Base-by-base conservation (phyloP, 2,113 vertebrate species). In the Ondatra zibethicus region DNA sequence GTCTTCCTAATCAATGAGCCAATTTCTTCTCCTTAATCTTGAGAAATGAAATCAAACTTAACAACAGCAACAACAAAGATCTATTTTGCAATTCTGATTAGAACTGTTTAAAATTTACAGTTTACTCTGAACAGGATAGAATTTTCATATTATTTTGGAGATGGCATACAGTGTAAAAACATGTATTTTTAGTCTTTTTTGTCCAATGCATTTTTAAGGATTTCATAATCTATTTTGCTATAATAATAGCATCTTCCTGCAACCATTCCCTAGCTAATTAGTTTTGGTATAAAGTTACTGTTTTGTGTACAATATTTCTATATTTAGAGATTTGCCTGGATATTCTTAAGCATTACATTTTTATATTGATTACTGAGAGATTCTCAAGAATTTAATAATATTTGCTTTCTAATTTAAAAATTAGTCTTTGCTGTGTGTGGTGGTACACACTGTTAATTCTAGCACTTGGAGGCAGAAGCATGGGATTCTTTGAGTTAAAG, bases 141-240 rank as follows among this genome's bases (percentile, higher is more conserved):
- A 93, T 63, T 90, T 93, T 33, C 81, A 84, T 27, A 78, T 55
- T 73, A 19, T 70, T 45, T 82, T 92, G 66, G 85, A 92, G n/a
- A 87, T 68, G 92, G 36, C 11, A 66, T 52, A 91, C 58, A 70
- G 63, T 77, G 68, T 42, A 58, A 42, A 52, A 96, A 92, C 93
- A 39, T 93, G 1, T 47, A 89, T 96, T 97, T 92, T 97, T 82
- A 90, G 17, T 90, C 61, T 90, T 88, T 92, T 94, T 52, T 52
- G 1, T 70, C 17, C 39, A 84, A 58, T 87, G 92, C 90, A 93
- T 88, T 84, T 36, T 45, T 39, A 77, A n/a, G 81, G 72, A 90
- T 88, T 86, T 95, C n/a, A 12, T 81, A 23, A 85, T 70, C 39
- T 94, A 63, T 95, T 45, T 95, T 10, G 84, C 50, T 93, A 77